Evolutionary conservation across 2,888 invertebrate genomes (phyloP).

Genomic region (Cantharis flavilabris): DNA sequence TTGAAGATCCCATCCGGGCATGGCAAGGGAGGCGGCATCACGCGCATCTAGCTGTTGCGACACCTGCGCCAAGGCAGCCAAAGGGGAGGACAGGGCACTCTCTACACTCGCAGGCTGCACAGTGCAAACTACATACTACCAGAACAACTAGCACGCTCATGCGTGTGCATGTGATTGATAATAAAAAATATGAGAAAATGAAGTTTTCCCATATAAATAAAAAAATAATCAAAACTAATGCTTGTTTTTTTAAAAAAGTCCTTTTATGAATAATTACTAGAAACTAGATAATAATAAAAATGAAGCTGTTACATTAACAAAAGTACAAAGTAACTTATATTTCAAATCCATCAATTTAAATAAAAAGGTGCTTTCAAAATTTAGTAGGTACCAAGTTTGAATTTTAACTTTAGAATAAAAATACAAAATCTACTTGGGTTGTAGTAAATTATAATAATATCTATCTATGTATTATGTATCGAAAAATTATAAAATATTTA

Average conservation of each 20-base stretch:
- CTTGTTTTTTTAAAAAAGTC: not conserved
- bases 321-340: not conserved
- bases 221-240: slow-evolving; percentile 3
- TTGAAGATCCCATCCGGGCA: slow-evolving; percentile 75
- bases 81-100: slow-evolving; percentile 53
- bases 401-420: too few species aligned
- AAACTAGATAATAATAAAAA: not conserved
- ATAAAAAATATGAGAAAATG: slow-evolving; percentile 1
- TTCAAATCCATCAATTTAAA: slow-evolving; percentile 1
- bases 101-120: slow-evolving; percentile 51
- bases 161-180: slow-evolving; percentile 39
- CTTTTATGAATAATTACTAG: not conserved
- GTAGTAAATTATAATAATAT: too few species aligned
- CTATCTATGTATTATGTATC: too few species aligned
- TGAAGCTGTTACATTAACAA: not conserved
- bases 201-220: not conserved
- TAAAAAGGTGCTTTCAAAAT: not conserved
- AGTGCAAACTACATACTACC: slow-evolving; percentile 51
- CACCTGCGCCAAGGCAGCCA: slow-evolving; percentile 56
- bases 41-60: slow-evolving; percentile 55
- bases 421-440: not conserved
- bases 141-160: slow-evolving; percentile 49
- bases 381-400: too few species aligned
- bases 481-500: too few species aligned
- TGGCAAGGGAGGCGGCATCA: slow-evolving; percentile 59